Evolutionary conservation across 1,140 invertebrate genomes (phyloP).

Genomic region (Scaptodrosophila lebanonensis): DNA sequence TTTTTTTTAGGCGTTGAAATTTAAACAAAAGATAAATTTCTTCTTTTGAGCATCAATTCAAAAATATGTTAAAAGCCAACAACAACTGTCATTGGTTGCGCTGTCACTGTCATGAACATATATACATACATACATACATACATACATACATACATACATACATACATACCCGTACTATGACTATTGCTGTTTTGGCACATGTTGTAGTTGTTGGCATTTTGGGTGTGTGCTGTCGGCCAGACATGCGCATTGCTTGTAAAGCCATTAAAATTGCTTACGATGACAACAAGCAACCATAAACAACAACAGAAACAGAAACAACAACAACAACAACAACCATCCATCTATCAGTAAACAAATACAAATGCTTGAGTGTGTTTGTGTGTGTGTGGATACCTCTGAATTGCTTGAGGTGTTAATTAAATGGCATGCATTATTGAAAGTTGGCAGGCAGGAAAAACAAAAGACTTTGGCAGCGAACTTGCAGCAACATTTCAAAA

Average conservation of each 20-base stretch:
- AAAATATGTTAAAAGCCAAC: slow-evolving; percentile 69
- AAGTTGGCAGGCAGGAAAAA: slow-evolving; percentile 21
- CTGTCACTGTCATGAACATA: slow-evolving; percentile 44
- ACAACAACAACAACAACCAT: slow-evolving; percentile 12
- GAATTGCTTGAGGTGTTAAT: slow-evolving; percentile 55
- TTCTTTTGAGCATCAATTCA: slow-evolving; percentile 10
- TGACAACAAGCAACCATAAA: slow-evolving; percentile 12
- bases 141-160: too few relatives aligned
- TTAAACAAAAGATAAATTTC: background rate
- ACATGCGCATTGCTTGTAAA: slow-evolving; percentile 57
- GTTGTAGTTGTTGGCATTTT: slow-evolving; percentile 25
- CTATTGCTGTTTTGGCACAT: slow-evolving; percentile 7
- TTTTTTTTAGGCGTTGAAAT: slow-evolving; percentile 50
- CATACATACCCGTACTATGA: too few relatives aligned
- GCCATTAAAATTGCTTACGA: slow-evolving; percentile 41
- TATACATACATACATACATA: too few relatives aligned
- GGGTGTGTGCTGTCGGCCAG: slow-evolving; percentile 53
- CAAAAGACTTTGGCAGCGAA: slow-evolving; percentile 68
- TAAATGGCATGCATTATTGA: slow-evolving; percentile 50
- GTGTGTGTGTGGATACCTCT: slow-evolving; percentile 35
- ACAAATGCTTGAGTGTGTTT: slow-evolving; percentile 40
- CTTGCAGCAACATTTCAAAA: slow-evolving; percentile 38
- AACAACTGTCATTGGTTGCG: slow-evolving; percentile 63
- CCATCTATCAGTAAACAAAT: slow-evolving; percentile 37
- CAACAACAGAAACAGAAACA: slow-evolving; percentile 12